Evolutionary conservation across 1,140 invertebrate genomes (phyloP), one percentile per base, ranked within the genome.

Genomic region (Eupristina koningsbergeri): DNA sequence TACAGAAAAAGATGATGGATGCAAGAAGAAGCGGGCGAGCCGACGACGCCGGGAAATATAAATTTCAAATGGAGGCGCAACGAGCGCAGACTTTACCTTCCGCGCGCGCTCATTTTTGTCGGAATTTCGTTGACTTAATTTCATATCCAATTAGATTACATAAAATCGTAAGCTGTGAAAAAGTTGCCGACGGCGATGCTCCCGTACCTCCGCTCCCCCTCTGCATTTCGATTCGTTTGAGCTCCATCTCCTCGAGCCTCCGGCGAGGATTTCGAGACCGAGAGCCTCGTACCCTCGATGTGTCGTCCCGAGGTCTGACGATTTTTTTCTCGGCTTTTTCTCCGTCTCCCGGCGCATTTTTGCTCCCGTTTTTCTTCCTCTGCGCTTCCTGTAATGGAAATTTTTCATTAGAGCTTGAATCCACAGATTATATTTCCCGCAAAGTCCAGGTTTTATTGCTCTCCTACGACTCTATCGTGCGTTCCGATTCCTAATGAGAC

Each of bases 81-180:
- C 9, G 58, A 50, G 41, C 17, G 22, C 74, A 36, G 6, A 3
- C 17, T 50, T 9, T 36, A 2, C 63, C 61, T 45, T 45, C 31
- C 41, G 45, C 50, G 50, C 41, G 41, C 6, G 58, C 53, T 50
- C 22, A 76, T 82, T 80, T 69, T 91, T 91, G 88, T 81, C 86
- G 85, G 89, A 89, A 89, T 90, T 90, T 91, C 86, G 89, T 91
- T 89, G 89, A 91, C 90, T 91, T 92, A 89, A 91, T 92, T 90
- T 91, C 89, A 91, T 91, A 91, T 90, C 91, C 91, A 92, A 91
- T 92, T 91, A 91, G 89, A 91, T 90, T 88, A 89, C 86, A 86
- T 87, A 81, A 84, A 88, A 87, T 85, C 76, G 86, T 80, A 85
- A 84, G 80, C 39, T 71, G 74, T 39, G 78, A 83, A 83, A 83